These are phyloP conservation scores for Pygocentrus nattereri DNA, from an alignment of 2,797 vertebrate genomes.

Conservation along the genomic window DNA sequence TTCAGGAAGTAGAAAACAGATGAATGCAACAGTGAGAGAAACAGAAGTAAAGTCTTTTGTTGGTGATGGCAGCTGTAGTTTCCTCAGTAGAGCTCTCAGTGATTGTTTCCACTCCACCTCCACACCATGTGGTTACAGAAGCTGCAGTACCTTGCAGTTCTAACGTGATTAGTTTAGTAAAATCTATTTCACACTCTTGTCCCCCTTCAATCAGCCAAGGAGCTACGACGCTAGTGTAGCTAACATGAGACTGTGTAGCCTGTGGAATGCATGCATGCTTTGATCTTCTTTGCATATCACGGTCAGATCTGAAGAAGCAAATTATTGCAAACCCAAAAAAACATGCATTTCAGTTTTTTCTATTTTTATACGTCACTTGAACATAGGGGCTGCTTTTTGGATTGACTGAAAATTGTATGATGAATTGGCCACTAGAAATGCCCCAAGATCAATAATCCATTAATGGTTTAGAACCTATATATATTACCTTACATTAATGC, in stretches of 20 bases:
- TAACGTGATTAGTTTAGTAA: not conserved
- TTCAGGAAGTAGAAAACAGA: conserved; percentile 11
- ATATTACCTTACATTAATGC: no score
- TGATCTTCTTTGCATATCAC: not conserved
- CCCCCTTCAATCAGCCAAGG: not conserved
- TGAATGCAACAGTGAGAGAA: not conserved
- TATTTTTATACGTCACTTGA: no score
- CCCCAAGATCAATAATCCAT: no score
- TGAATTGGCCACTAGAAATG: no score
- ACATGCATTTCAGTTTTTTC: no score
- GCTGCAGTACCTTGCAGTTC: not conserved
- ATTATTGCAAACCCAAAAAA: no score
- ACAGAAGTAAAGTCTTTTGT: not conserved
- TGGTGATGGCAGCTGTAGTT: conserved; percentile 2
- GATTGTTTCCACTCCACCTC: conserved; percentile 11
- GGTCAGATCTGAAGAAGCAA: not conserved
- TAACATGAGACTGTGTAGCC: not conserved
- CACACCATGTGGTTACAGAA: not conserved
- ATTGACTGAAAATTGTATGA: no score
- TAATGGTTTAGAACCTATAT: no score
- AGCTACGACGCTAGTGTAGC: not conserved
- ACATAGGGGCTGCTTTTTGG: no score
- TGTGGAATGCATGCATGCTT: not conserved
- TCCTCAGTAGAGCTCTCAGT: not conserved
- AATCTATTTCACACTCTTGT: not conserved